Evolutionary conservation across 1,140 invertebrate species (phyloP), one percentile per base, ranked within the genome.

Genomic region (Sycobia sp.): DNA sequence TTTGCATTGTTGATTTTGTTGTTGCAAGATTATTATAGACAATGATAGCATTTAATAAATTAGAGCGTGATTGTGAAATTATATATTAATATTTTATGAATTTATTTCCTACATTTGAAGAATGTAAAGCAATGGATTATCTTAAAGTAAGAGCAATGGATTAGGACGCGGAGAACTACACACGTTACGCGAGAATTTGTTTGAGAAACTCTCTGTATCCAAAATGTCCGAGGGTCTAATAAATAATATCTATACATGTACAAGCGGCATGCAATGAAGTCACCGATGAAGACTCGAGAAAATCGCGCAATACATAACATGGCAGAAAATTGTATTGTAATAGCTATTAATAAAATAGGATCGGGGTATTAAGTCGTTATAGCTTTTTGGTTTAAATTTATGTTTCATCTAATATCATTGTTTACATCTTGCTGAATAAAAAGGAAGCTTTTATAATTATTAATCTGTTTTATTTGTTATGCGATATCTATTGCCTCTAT

Each of bases 381-480:
- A 39, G 18, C 10, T n/a, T n/a, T 39, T 39, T 16, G 23, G 46
- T 59, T 49, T 57, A 41, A 34, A 46, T 46, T 16, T 36, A 22
- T 46, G 20, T 36, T 46, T 0, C 13, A 23, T 34, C 34, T 46
- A 46, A 43, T 18, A 32, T 29, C 18, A 34, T 36, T 34, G 46
- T 46, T 46, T 46, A 32, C 32, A 32, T 14, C n/a, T 11, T 13
- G n/a, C 14, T 4, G n/a, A n/a, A 13, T 25, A 8, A 14, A 14
- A 13, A 9, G 9, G 22, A 39, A 7, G 32, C 0, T 56, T 44
- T 44, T 43, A 62, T 54, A 39, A 51, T 61, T 32, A 38, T 56
- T 51, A 18, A 57, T 18, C 51, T 56, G 61, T 65, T 59, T 25
- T 34, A 61, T 38, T 51, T 41, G 25, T 64, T 49, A 56, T 14